These are phyloP conservation scores for Trichonephila clavipes DNA, from an alignment of 1,140 invertebrate species.

Conservation along the genomic window DNA sequence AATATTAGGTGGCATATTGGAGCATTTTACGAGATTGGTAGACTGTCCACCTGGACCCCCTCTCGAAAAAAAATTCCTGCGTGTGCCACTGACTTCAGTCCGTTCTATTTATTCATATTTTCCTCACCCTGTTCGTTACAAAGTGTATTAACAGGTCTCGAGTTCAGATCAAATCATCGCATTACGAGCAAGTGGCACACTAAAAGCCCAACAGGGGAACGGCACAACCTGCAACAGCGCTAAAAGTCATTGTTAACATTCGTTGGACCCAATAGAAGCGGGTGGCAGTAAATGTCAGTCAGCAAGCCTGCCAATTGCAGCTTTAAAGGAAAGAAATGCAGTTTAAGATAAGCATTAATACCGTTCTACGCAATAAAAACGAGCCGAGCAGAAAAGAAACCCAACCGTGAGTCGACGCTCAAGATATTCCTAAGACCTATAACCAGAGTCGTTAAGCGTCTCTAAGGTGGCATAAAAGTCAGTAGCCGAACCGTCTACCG, in stretches of 20 bases:
- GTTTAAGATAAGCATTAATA: slow-evolving; percentile 38
- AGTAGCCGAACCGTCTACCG: background rate
- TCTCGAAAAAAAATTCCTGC: too few species aligned
- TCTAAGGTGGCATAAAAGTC: slow-evolving; percentile 5
- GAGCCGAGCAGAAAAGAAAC: background rate
- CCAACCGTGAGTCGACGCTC: background rate
- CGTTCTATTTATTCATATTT: too few species aligned
- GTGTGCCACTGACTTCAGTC: too few species aligned
- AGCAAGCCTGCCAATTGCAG: background rate
- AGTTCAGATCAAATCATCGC: too few species aligned
- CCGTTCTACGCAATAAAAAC: slow-evolving; percentile 11
- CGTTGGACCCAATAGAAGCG: background rate
- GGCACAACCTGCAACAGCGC: background rate
- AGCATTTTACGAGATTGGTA: too few species aligned
- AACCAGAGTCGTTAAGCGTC: slow-evolving; percentile 2
- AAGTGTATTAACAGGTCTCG: too few species aligned
- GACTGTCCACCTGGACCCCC: too few species aligned
- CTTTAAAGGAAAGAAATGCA: slow-evolving; percentile 27
- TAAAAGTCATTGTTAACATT: background rate
- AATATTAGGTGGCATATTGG: too few species aligned
- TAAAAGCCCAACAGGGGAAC: background rate
- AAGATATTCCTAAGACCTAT: background rate
- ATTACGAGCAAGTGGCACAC: background rate
- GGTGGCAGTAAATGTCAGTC: background rate
- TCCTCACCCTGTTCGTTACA: too few species aligned